Base-by-base conservation (phyloP, 2,888 invertebrate species). In the Pilophorus perplexus region DNA sequence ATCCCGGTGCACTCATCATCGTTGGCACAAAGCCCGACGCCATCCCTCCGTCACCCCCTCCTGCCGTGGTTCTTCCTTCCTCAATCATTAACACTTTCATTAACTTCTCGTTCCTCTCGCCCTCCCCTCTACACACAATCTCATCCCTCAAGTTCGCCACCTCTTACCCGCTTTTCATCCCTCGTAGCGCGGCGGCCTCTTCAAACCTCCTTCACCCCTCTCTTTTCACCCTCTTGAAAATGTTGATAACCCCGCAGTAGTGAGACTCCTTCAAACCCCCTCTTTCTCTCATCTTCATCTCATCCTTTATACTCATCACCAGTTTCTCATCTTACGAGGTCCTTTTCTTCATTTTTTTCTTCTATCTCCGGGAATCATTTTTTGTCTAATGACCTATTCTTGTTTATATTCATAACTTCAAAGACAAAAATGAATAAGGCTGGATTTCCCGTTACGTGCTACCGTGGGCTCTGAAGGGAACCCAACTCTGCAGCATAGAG, bases 21-120 rank as follows among this genome's bases (percentile, higher is more conserved):
- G n/a, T n/a, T n/a, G n/a, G n/a, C n/a, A n/a, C n/a, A n/a, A n/a
- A n/a, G n/a, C n/a, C n/a, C n/a, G n/a, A n/a, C n/a, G n/a, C n/a
- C n/a, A n/a, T n/a, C n/a, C n/a, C n/a, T n/a, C n/a, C 33, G 12
- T 54, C 54, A 37, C 25, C 33, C 37, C 33, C 37, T 25, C 8
- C 28, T 14, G 33, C 25, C 27, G 25, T 59, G 16, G n/a, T 16
- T 22, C 60, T 46, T 44, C 20, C 60, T 60, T 60, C 44, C 60
- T 60, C 44, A 60, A 60, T 60, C 60, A 60, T 60, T 60, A 60
- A 60, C 60, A 60, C 60, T 60, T 60, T 60, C 60, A 60, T 60
- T 60, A 60, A 60, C 60, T 60, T 60, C 60, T 60, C 60, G 60
- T 46, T 60, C 25, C 60, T n/a, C 60, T 22, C 28, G 14, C 27